phyloP scores from a whole-genome alignment of 2,797 vertebrate species.

The Hypotaenidia okinawae region DNA sequence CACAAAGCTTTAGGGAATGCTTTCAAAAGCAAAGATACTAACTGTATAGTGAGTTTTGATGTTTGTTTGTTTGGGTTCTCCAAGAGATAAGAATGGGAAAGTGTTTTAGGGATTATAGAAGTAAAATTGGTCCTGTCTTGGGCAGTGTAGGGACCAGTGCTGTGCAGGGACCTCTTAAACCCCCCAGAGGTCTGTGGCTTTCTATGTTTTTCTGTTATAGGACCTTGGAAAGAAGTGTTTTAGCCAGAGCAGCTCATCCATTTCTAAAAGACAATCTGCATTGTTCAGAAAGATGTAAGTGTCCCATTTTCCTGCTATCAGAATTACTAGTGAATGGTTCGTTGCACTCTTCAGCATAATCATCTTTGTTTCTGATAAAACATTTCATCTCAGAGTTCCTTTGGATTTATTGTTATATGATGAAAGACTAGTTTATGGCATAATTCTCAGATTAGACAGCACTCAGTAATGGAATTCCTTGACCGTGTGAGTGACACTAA shows the following conservation, averaged over 20 bases:
- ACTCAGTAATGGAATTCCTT: constrained; percentile 7
- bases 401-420: constrained; percentile 23
- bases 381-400: constrained; percentile 9
- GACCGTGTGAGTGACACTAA: not conserved
- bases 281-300: not conserved
- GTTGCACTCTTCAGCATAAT: not conserved
- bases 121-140: not conserved
- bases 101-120: not conserved
- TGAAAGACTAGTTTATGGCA: constrained; percentile 1
- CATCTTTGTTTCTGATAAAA: constrained; percentile 1
- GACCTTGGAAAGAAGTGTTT: not conserved
- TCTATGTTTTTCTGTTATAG: not conserved
- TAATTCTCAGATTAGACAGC: constrained; percentile 37
- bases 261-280: not conserved
- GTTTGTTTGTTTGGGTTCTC: not conserved
- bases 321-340: not conserved
- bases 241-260: not conserved
- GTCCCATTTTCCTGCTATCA: not conserved
- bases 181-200: not conserved
- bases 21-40: not conserved
- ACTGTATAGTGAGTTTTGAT: not conserved
- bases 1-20: not conserved
- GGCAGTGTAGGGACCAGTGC: not conserved
- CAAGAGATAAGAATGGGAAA: not conserved
- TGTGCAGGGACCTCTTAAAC: not conserved